Evolutionary conservation across 2,888 invertebrate genomes (phyloP).

Genomic region (Argyresthia albistria): DNA sequence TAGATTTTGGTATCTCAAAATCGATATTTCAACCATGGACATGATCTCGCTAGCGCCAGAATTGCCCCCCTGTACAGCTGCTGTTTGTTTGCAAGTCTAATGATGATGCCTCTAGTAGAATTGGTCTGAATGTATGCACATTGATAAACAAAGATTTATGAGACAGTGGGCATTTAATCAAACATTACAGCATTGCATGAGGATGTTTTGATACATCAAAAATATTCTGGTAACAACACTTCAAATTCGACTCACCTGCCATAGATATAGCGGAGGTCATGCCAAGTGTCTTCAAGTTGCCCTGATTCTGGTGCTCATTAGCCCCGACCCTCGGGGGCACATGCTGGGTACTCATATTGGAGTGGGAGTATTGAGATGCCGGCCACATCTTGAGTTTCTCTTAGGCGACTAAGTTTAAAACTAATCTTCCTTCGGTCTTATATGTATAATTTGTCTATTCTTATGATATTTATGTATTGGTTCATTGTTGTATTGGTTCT

Average conservation of each 20-base stretch:
- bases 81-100: too few species aligned
- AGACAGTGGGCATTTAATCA: too few species aligned
- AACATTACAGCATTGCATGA: too few species aligned
- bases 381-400: conserved; percentile 64
- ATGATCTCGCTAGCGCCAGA: too few species aligned
- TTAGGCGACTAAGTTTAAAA: background rate
- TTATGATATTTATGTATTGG: background rate
- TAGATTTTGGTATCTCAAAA: too few species aligned
- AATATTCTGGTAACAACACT: too few species aligned
- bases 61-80: too few species aligned
- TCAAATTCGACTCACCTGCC: conserved; percentile 74
- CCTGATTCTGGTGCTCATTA: conserved; percentile 66
- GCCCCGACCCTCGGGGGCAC: conserved; percentile 20
- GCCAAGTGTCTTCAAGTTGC: conserved; percentile 80
- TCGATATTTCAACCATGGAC: too few species aligned
- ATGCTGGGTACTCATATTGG: conserved; percentile 27
- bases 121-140: too few species aligned
- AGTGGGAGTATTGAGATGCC: conserved; percentile 60
- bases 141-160: too few species aligned
- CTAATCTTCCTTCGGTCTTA: background rate
- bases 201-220: background rate
- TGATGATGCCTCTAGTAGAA: too few species aligned
- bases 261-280: conserved; percentile 96
- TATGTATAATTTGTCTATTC: background rate
- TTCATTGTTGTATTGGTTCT: background rate